A percentile compares a stretch with the other conserved stretches of the same genome.
phyloP scores from a whole-genome alignment of 1,140 invertebrate genomes.

The Hylyphantes graminicola region DNA sequence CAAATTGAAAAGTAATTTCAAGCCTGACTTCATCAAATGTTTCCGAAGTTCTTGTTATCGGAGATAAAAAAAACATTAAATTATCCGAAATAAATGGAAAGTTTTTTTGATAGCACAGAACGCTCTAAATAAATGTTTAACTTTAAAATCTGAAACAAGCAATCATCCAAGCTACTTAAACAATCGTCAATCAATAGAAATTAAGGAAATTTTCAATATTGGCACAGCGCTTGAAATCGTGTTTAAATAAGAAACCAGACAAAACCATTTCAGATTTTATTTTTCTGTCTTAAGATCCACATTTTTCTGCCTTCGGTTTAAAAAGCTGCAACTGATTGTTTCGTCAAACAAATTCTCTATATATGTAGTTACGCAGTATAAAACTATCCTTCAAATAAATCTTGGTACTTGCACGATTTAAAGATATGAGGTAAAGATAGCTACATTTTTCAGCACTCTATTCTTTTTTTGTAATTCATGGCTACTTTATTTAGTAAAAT shows the following conservation, averaged over 20 bases:
- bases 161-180: constrained; percentile 43
- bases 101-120: background rate
- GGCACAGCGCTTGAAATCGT: constrained; percentile 23
- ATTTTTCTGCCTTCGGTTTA: too few relatives aligned
- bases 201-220: constrained; percentile 48
- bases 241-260: background rate
- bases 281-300: too few relatives aligned
- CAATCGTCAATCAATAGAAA: constrained; percentile 8
- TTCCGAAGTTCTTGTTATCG: background rate
- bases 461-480: too few relatives aligned
- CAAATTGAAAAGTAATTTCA: constrained; percentile 37
- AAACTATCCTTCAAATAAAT: too few relatives aligned
- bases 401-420: too few relatives aligned
- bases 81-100: background rate
- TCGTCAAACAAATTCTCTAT: too few relatives aligned
- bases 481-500: too few relatives aligned
- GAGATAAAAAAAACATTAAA: background rate
- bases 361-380: too few relatives aligned
- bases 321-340: too few relatives aligned
- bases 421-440: too few relatives aligned
- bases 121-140: constrained; percentile 3
- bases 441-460: too few relatives aligned
- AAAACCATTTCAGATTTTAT: too few relatives aligned
- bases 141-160: constrained; percentile 32
- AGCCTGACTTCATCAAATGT: background rate